Evolutionary conservation across 2,797 vertebrate genomes (phyloP).

Genomic region (Mareca penelope): DNA sequence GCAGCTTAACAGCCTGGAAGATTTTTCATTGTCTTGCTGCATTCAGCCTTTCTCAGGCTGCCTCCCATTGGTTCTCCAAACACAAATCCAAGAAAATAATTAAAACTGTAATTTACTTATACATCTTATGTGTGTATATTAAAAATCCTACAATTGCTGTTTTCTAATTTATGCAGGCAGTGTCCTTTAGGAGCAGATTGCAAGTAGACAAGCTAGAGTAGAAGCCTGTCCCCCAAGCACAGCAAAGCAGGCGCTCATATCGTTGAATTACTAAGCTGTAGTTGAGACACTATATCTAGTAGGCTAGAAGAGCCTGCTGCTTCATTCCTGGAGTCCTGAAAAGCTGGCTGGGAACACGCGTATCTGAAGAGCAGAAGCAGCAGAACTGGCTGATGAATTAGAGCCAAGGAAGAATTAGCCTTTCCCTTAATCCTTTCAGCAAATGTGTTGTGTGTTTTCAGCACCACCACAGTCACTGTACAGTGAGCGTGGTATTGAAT

Average conservation of each 20-base stretch:
- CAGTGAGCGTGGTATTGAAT: fast-evolving
- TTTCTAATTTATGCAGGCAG: not conserved
- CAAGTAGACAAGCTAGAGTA: not conserved
- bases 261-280: not conserved
- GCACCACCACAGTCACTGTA: not conserved
- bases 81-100: conserved; percentile 44
- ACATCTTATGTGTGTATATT: not conserved
- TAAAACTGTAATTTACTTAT: conserved; percentile 36
- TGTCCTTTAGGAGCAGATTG: not conserved
- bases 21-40: not conserved
- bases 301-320: fast-evolving
- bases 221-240: not conserved
- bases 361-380: not conserved
- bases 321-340: not conserved
- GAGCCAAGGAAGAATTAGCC: not conserved
- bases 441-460: not conserved
- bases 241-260: not conserved
- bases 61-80: not conserved
- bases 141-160: not conserved
- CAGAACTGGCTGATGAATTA: not conserved
- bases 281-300: not conserved
- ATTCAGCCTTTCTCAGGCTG: not conserved
- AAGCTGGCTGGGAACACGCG: fast-evolving
- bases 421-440: not conserved
- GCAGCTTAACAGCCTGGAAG: not conserved